phyloP scores from a whole-genome alignment of 2,797 vertebrate species.

The Crypturellus tataupa region DNA sequence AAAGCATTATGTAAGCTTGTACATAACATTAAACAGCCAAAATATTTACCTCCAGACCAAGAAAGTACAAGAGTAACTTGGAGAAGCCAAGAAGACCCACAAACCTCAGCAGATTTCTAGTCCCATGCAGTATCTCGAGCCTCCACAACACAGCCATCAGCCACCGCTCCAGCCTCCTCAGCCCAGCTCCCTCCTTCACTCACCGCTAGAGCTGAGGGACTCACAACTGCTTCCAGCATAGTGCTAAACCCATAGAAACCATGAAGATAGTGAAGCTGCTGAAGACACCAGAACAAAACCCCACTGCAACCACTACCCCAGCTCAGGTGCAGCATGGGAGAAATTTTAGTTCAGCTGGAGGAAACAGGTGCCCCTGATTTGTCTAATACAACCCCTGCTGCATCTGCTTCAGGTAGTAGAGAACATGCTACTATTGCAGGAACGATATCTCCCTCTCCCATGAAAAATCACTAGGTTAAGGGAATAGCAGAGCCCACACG shows the following conservation, averaged over 20 bases:
- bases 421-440: background rate
- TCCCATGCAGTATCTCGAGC: background rate
- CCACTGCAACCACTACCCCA: rapidly evolving
- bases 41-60: background rate
- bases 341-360: background rate
- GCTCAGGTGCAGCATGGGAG: background rate
- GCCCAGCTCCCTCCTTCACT: background rate
- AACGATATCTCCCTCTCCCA: background rate
- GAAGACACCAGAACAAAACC: rapidly evolving
- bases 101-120: background rate
- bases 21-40: background rate
- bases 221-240: too few relatives aligned
- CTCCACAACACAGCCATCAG: background rate
- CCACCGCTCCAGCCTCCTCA: background rate
- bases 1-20: background rate
- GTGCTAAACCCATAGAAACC: too few relatives aligned
- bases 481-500: background rate
- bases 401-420: rapidly evolving
- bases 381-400: background rate
- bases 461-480: background rate
- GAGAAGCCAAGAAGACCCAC: background rate
- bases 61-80: background rate
- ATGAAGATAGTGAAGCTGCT: too few relatives aligned
- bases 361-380: background rate
- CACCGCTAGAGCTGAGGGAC: background rate